Percentiles rank a stretch among this genome's conserved stretches.
phyloP scores from a whole-genome alignment of 1,140 invertebrate species.

The Trachymyrmex septentrionalis region DNA sequence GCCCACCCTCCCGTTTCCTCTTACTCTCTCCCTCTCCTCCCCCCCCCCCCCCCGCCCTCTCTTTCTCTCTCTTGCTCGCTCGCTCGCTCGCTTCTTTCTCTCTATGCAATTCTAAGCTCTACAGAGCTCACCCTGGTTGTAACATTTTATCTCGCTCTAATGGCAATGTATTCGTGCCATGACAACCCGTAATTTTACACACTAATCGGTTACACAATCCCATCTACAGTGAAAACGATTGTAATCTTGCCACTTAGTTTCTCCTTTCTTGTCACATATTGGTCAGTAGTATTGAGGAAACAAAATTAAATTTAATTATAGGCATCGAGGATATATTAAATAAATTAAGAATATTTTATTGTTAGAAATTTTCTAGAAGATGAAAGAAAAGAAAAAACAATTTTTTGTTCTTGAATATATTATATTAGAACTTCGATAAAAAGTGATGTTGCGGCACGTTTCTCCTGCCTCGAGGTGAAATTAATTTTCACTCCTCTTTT shows the following conservation, averaged over 20 bases:
- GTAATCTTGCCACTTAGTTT: neutral
- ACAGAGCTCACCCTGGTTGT: slow-evolving; percentile 37
- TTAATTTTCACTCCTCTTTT: slow-evolving; percentile 52
- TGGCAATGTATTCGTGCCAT: slow-evolving; percentile 53
- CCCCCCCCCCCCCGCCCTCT: slow-evolving; percentile 1
- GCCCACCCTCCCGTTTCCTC: slow-evolving; percentile 54
- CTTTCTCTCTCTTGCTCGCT: slow-evolving; percentile 1
- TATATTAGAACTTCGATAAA: neutral
- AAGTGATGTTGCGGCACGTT: neutral
- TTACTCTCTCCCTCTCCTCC: slow-evolving; percentile 39
- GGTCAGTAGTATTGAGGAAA: neutral
- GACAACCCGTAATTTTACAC: slow-evolving; percentile 52
- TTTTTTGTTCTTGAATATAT: slow-evolving; percentile 5
- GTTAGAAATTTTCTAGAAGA: neutral
- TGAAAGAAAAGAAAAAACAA: neutral
- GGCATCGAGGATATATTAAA: neutral
- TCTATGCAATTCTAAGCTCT: slow-evolving; percentile 50
- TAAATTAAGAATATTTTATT: neutral
- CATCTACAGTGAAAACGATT: slow-evolving; percentile 5
- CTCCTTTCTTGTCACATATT: neutral
- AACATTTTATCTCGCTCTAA: slow-evolving; percentile 62
- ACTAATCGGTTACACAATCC: slow-evolving; percentile 27
- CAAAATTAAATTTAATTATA: slow-evolving; percentile 2
- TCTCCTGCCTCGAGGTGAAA: slow-evolving; percentile 36
- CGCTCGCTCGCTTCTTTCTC: slow-evolving; percentile 22